These are phyloP conservation scores for Apoda limacodes DNA, from an alignment of 2,888 invertebrate species.

Conservation along the genomic window DNA sequence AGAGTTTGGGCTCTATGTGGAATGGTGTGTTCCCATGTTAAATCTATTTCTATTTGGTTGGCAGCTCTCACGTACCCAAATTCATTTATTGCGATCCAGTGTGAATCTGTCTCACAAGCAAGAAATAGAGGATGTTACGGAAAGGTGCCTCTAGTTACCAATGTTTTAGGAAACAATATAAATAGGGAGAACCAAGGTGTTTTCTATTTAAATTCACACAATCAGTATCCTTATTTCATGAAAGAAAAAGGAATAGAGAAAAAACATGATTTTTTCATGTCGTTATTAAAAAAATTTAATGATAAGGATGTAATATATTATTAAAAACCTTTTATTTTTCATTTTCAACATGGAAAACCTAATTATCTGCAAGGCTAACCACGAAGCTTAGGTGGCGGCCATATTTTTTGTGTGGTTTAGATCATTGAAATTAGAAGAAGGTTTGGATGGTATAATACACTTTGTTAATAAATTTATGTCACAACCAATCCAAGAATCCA, in stretches of 20 bases:
- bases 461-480: too few relatives aligned
- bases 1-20: constrained; percentile 23
- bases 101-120: constrained; percentile 29
- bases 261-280: constrained; percentile 28
- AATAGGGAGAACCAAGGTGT: constrained; percentile 27
- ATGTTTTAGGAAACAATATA: constrained; percentile 22
- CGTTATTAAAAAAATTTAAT: constrained; percentile 13
- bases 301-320: constrained; percentile 18
- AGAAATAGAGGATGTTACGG: constrained; percentile 25
- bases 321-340: not conserved
- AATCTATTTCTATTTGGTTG: constrained; percentile 24
- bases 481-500: too few relatives aligned
- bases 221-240: constrained; percentile 38
- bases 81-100: constrained; percentile 26
- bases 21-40: constrained; percentile 25
- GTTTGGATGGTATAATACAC: too few relatives aligned
- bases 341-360: too few relatives aligned
- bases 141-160: constrained; percentile 23
- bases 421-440: too few relatives aligned
- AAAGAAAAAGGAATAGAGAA: constrained; percentile 37
- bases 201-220: constrained; percentile 26
- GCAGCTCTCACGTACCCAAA: constrained; percentile 22
- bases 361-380: too few relatives aligned
- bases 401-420: too few relatives aligned
- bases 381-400: too few relatives aligned